Evolutionary conservation across 37 sponge, comb jelly and placozoan genomes (phyloP).

Genomic region (Spongilla lacustris): DNA sequence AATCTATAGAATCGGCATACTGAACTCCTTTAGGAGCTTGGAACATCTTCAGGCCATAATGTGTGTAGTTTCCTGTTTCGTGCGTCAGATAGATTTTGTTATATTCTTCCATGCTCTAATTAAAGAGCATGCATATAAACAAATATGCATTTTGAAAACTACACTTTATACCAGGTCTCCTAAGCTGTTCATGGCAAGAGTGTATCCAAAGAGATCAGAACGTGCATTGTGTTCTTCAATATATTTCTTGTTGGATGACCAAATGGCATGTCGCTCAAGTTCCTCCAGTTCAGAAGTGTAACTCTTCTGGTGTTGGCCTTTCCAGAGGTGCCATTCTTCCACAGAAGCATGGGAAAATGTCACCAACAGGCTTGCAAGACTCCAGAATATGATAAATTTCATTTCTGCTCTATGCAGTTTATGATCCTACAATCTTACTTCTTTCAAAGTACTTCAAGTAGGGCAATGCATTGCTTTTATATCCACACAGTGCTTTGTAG

Average conservation of each 20-base stretch:
- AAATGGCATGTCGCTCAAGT: conserved; percentile 47
- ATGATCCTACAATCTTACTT: too few relatives aligned
- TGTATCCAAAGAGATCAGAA: conserved; percentile 68
- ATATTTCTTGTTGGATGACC: conserved; percentile 71
- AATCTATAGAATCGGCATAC: conserved; percentile 71
- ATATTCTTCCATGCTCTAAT: background rate
- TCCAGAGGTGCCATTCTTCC: conserved; percentile 73
- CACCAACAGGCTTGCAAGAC: background rate
- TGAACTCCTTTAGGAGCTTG: background rate
- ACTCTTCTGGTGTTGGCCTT: conserved; percentile 42
- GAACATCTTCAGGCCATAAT: background rate
- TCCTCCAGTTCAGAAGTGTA: conserved; percentile 50
- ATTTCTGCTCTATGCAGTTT: background rate
- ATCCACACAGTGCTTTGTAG: background rate
- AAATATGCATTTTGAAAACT: too few relatives aligned
- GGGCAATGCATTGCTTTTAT: background rate
- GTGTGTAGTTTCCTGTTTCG: background rate
- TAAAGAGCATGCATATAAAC: background rate
- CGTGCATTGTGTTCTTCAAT: conserved; percentile 74
- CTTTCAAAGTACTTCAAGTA: background rate
- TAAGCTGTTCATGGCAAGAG: conserved; percentile 74
- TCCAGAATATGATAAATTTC: background rate
- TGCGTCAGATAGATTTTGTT: background rate
- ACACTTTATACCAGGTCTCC: conserved; percentile 66
- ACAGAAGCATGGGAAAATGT: background rate